Base-by-base conservation (phyloP, 2,888 invertebrate species). In the Drosophila pseudotakahashii region DNA sequence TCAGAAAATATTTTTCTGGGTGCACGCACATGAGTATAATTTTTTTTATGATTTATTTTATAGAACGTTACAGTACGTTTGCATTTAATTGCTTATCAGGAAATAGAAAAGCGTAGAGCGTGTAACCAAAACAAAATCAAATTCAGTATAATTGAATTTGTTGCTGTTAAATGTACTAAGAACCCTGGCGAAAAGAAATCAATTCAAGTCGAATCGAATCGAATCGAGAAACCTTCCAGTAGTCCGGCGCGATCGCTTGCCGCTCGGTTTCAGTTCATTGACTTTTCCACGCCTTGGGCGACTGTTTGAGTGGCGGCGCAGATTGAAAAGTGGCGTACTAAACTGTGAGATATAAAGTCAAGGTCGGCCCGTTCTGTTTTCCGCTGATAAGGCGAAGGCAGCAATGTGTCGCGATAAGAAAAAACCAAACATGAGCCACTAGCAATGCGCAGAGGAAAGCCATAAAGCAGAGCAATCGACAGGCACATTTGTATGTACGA, bases 261-360 rank as follows among this genome's bases (percentile, higher is more conserved):
- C n/a, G 60, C 39, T 47, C 39, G 47, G 74, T 74, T 72, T 41
- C 39, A 39, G 71, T 72, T 72, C 71, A 72, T 67, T 72, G 71
- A 72, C 71, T 67, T 51, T 34, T 55, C 42, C 41, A 14, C 26
- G 54, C 34, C 50, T 36, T 30, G 51, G 39, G 19, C 54, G 47
- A 19, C 50, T 44, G 62, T 26, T 36, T 60, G 54, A 54, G 75
- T 72, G 67, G 67, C 73, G 67, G 42, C 63, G 75, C 39, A 69
- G 41, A 78, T 83, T 81, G 84, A 86, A 80, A 61, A 70, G 75
- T 53, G 83, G 64, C 26, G 37, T 45, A 79, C 76, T 79, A 76
- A 74, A 74, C 60, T 81, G 75, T 72, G 73, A 75, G 88, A 87
- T 87, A 81, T 71, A 88, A 79, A 71, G 85, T 88, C 81, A 81